Base-by-base conservation (phyloP, 2,888 invertebrate species). In the Erpobdella octoculata region DNA sequence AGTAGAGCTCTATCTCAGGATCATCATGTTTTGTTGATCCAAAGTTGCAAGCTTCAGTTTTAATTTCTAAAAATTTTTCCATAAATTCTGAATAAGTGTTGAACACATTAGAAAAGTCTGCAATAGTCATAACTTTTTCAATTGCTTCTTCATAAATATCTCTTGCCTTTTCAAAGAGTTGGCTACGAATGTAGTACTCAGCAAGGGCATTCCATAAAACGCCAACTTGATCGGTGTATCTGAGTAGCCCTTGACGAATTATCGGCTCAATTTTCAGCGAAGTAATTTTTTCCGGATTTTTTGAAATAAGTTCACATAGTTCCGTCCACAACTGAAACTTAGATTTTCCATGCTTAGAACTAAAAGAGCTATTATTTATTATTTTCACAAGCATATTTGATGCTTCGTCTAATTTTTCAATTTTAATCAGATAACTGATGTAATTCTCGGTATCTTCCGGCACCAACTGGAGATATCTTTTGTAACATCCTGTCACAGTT, bases 161-260 rank as follows among this genome's bases (percentile, higher is more conserved):
- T 36, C 61, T 76, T 73, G 93, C 94, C 83, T 93, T 88, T 85
- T 98, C 97, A 86, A 99, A 97, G 72, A 97, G 87, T 31, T 95
- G 94, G 81, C 93, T 93, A 73, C 97, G 87, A 8, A 95, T 93
- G 85, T 98, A 99, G 84, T 97, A 99, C 85, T 97, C 96, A 1
- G 98, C 96, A 74, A 99, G 85, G 0, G 96, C 95, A 82, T 95
- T 96, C 98, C 98, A 99, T 61, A 99, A 85, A 79, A 93, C 91
- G 0, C 98, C 98, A 74, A 97, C 69, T 82, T 99, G 97, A 85
- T 99, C 98, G 1, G 95, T 93, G 72, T 77, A 77, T n/a, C 94
- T 87, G 76, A 92, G 88, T 69, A 99, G 86, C 0, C 98, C 98
- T 77, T 98, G 94, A 78, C 98, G 87, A 74, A 99, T 96, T 76